Base-by-base conservation (phyloP, 2,797 vertebrate species). In the Taenioides sp. region DNA sequence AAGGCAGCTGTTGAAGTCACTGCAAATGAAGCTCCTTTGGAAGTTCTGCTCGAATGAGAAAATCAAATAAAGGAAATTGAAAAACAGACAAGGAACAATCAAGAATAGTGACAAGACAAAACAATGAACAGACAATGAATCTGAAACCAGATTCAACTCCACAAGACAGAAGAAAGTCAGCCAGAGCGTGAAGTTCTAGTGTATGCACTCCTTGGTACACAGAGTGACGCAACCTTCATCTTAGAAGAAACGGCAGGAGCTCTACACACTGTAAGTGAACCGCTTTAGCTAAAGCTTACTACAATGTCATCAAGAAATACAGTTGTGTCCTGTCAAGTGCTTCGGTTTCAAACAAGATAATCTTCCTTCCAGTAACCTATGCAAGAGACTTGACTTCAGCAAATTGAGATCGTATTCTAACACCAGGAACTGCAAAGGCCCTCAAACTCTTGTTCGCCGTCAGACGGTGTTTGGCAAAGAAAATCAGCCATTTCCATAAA, bases 191-290 rank as follows among this genome's bases (percentile, higher is more conserved):
- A 84, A 75, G 47, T 80, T 50, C 75, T 85, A 49, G 54, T 84
- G 12, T 81, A 80, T 2, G 73, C 70, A 20, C 73, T 83, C 14
- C 64, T 85, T 7, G 75, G 84, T 37, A 83, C 72, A 50, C 78
- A 80, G n/a, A 84, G 76, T 11, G 55, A 82, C 63, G 78, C 78
- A 6, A 79, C 71, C 3, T 86, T 81, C 12, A 37, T 86, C 12
- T 28, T 81, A 0, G 17, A 79, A 43, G 78, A 75, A 18, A 74
- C 34, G 4, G 70, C 74, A 54, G 49, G 54, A 18, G 28, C 65
- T 50, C 47, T 82, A 1, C 23, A 75, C n/a, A 65, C 65, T 0
- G 69, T 47, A n/a, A 80, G 16, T 25, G 67, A 77, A 58, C 52
- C 31, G 28, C 67, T 81, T 14, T 70, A 76, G 4, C 22, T 79